A percentile compares a stretch with the other conserved stretches of the same genome.
Evolutionary conservation across 2,113 vertebrate genomes (phyloP).

Genomic region (Phaetusa simplex): DNA sequence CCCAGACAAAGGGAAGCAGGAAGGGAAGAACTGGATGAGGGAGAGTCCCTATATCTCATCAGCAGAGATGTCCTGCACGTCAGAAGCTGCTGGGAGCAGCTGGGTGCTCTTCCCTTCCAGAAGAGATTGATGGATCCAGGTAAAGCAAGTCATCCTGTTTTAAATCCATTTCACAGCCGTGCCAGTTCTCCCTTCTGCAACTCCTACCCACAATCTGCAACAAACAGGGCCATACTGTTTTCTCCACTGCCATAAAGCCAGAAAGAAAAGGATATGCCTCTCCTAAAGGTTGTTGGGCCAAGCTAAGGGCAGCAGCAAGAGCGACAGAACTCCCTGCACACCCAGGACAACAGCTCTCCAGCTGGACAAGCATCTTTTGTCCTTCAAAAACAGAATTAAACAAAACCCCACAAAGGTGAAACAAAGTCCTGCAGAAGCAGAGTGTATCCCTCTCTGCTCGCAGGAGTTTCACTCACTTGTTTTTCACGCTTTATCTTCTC

Average conservation of each 20-base stretch:
- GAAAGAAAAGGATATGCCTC: neutral
- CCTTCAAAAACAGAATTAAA: neutral
- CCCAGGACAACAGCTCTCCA: neutral
- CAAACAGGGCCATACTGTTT: neutral
- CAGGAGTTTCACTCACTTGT: neutral
- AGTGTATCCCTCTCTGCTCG: neutral
- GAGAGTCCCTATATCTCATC: neutral
- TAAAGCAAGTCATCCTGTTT: neutral
- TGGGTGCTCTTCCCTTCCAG: neutral
- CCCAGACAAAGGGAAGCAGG: accelerated
- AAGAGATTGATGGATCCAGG: neutral
- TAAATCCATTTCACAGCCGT: neutral
- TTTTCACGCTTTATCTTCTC: neutral
- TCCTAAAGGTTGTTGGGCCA: neutral
- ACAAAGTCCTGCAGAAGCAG: neutral
- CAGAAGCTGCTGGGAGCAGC: neutral
- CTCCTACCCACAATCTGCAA: neutral
- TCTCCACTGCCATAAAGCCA: neutral
- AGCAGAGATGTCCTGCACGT: neutral
- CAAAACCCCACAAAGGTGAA: neutral
- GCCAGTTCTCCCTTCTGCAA: neutral
- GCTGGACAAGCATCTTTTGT: neutral
- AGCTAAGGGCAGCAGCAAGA: neutral
- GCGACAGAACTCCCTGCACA: neutral
- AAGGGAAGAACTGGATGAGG: neutral